phyloP scores from a whole-genome alignment of 2,113 vertebrate genomes.

The Todiramphus chloris region DNA sequence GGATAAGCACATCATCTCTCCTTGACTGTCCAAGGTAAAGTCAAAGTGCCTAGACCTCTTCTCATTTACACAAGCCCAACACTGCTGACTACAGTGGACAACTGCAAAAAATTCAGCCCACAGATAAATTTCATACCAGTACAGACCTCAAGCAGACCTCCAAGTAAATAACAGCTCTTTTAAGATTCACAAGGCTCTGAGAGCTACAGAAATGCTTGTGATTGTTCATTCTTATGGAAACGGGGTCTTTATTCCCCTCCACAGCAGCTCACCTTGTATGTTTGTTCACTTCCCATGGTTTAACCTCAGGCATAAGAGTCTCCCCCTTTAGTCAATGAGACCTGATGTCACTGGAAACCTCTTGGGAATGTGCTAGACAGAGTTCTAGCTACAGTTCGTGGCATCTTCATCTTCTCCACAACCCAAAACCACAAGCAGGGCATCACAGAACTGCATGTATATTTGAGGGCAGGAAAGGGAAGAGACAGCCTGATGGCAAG shows the following conservation, averaged over 20 bases:
- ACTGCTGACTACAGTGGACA: background rate
- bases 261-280: background rate
- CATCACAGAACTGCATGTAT: accelerated
- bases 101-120: background rate
- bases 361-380: background rate
- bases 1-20: background rate
- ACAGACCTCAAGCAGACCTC: background rate
- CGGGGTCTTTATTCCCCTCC: background rate
- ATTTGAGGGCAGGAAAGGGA: background rate
- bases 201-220: background rate
- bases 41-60: background rate
- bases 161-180: background rate
- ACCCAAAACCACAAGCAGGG: background rate
- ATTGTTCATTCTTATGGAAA: background rate
- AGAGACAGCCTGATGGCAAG: background rate
- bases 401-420: background rate
- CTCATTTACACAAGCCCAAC: background rate
- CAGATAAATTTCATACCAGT: background rate
- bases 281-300: background rate
- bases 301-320: background rate
- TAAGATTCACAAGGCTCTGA: background rate
- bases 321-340: background rate
- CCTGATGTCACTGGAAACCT: background rate
- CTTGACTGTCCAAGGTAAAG: background rate
- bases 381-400: background rate